Evolutionary conservation across 2,888 invertebrate species (phyloP).

Genomic region (Cerceris ruficornis): DNA sequence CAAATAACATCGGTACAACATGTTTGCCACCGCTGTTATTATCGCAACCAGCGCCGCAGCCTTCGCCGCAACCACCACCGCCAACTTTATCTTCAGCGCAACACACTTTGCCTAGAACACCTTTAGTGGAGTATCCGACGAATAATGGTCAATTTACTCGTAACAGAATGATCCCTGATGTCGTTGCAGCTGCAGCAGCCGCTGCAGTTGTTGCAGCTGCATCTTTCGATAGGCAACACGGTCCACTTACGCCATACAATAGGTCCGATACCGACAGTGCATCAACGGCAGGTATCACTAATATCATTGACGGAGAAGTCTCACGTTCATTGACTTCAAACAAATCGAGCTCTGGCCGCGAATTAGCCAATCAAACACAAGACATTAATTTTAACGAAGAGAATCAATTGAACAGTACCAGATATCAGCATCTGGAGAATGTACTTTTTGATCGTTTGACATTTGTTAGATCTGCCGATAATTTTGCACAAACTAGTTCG

Average conservation of each 20-base stretch:
- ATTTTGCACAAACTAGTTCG: conserved; percentile 30
- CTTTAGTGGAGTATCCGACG: conserved; percentile 30
- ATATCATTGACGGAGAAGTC: conserved; percentile 19
- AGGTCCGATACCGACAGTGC: conserved; percentile 20
- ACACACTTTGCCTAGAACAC: conserved; percentile 30
- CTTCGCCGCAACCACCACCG: neutral
- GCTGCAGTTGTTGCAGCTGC: conserved; percentile 66
- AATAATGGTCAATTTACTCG: conserved; percentile 42
- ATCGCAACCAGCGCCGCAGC: conserved; percentile 30
- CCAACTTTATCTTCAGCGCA: conserved; percentile 30
- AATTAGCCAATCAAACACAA: conserved; percentile 8
- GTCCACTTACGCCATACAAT: conserved; percentile 40
- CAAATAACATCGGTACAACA: conserved; percentile 11
- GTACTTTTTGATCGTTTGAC: conserved; percentile 44
- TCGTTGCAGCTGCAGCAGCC: conserved; percentile 68
- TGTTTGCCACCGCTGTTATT: conserved; percentile 43
- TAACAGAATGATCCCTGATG: conserved; percentile 63
- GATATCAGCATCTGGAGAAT: conserved; percentile 53
- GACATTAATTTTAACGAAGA: conserved; percentile 29
- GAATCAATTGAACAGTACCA: conserved; percentile 16
- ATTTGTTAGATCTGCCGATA: conserved; percentile 31
- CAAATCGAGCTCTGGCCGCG: neutral
- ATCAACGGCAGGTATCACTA: conserved; percentile 22
- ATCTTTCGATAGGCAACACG: conserved; percentile 56
- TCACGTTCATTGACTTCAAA: neutral